Conservation (phyloP, 2,113 vertebrate genomes). For the Myiozetetes cayanensis region DNA sequence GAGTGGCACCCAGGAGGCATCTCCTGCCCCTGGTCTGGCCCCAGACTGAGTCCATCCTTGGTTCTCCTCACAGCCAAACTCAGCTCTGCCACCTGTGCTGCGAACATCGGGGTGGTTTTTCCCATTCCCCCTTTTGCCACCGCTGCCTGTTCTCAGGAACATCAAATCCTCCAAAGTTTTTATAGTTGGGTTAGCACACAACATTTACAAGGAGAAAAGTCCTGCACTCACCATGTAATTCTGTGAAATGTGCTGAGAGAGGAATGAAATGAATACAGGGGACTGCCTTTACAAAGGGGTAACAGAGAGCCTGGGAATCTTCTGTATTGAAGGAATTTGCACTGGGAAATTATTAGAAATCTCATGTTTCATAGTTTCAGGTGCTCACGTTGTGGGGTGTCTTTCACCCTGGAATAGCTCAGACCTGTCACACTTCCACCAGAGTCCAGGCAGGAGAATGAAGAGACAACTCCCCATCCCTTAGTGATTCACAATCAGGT, state of each 20-base stretch:
- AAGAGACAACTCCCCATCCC: fast-evolving
- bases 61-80: background rate
- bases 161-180: background rate
- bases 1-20: background rate
- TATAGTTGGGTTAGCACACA: no score
- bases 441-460: fast-evolving
- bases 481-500: background rate
- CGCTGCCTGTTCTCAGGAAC: background rate
- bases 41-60: background rate
- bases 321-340: background rate
- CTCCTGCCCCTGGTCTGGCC: background rate
- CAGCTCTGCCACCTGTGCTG: background rate
- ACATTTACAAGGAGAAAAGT: background rate
- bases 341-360: background rate
- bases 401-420: background rate
- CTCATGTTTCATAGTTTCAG: background rate
- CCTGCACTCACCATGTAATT: background rate
- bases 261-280: background rate
- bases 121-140: background rate
- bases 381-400: fast-evolving
- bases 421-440: background rate
- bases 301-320: background rate
- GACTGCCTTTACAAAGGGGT: background rate
- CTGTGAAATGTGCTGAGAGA: background rate
- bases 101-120: fast-evolving